Conservation (phyloP, 1,140 invertebrate genomes). For the Anastrepha ludens region DNA sequence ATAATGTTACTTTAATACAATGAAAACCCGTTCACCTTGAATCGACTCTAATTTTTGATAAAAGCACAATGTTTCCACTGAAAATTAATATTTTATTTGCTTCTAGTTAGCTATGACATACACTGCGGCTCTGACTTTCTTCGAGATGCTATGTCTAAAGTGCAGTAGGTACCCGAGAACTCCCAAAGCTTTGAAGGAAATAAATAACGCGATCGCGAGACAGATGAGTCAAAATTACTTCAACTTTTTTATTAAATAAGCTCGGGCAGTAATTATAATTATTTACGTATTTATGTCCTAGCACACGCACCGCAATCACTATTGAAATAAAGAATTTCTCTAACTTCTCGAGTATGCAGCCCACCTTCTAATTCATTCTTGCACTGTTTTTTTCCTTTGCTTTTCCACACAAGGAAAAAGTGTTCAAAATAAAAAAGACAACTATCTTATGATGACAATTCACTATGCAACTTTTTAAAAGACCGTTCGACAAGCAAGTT, state of each 20-base stretch:
- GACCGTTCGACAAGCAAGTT: too few species aligned
- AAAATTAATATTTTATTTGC: too few species aligned
- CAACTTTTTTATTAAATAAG: too few species aligned
- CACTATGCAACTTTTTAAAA: background rate
- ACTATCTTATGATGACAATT: background rate
- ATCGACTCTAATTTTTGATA: background rate
- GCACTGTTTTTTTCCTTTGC: background rate
- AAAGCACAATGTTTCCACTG: too few species aligned
- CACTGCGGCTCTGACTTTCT: too few species aligned
- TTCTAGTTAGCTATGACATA: too few species aligned
- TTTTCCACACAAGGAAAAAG: constrained; percentile 17
- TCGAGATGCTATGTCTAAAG: too few species aligned
- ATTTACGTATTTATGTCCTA: background rate
- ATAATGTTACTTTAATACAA: background rate
- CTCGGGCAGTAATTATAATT: background rate
- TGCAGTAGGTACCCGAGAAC: too few species aligned
- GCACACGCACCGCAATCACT: background rate
- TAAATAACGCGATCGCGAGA: too few species aligned
- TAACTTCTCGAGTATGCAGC: background rate
- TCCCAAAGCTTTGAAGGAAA: too few species aligned
- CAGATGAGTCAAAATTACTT: too few species aligned
- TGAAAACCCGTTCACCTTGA: background rate
- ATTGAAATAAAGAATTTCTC: background rate
- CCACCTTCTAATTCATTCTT: background rate
- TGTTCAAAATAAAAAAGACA: constrained; percentile 20